Evolutionary conservation across 2,113 vertebrate genomes (phyloP).

Genomic region (Pedetes capensis): DNA sequence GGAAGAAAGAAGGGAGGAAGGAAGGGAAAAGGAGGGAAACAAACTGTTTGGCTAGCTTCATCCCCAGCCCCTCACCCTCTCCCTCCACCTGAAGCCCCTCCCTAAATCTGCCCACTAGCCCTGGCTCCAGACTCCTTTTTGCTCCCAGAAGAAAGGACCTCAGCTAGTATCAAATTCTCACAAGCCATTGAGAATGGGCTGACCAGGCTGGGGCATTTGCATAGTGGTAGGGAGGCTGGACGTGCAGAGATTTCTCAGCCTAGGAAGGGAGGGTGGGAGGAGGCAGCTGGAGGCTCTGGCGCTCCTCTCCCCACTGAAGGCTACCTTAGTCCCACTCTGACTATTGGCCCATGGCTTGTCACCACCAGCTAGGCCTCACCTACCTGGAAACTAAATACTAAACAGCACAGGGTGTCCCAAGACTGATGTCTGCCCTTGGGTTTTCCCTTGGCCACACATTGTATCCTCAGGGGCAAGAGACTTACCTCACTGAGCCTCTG

Average conservation of each 20-base stretch:
- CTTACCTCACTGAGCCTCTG: neutral
- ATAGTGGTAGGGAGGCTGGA: neutral
- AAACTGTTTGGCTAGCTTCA: neutral
- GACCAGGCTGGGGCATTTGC: neutral
- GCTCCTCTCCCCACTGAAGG: neutral
- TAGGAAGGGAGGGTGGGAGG: neutral
- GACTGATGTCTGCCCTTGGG: neutral
- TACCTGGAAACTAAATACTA: neutral
- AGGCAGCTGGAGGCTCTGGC: neutral
- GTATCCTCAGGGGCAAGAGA: neutral
- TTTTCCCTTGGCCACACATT: neutral
- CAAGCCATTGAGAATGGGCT: neutral
- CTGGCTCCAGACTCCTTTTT: neutral
- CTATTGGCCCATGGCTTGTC: neutral
- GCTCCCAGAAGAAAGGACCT: neutral
- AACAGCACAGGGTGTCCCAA: neutral
- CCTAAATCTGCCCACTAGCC: neutral
- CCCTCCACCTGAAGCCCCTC: neutral
- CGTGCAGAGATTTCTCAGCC: neutral
- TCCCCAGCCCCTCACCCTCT: neutral
- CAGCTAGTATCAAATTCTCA: too few species aligned
- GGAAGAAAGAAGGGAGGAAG: neutral
- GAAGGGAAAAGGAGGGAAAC: neutral
- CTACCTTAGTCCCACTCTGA: neutral
- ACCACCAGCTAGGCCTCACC: neutral